Conservation (phyloP, 2,888 invertebrate genomes). For the Nudaria mundana region DNA sequence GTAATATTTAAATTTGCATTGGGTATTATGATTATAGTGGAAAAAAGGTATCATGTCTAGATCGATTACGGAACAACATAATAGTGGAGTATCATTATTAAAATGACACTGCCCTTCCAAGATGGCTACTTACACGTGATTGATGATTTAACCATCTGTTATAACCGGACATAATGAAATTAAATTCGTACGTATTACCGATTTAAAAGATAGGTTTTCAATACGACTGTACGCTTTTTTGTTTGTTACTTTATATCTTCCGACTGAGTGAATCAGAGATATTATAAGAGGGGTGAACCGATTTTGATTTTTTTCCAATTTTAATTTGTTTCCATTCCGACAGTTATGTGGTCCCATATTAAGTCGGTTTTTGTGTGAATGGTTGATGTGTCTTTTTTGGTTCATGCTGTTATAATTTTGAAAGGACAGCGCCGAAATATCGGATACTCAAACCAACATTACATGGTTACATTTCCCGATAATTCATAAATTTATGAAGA, state of each 20-base stretch:
- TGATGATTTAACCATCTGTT: constrained; percentile 40
- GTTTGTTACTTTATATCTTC: no score
- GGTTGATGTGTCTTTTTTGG: no score
- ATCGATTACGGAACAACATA: constrained; percentile 26
- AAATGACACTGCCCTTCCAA: constrained; percentile 36
- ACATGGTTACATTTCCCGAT: constrained; percentile 14
- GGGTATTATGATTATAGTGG: constrained; percentile 28
- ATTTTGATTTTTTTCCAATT: no score
- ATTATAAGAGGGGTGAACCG: no score
- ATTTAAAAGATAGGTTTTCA: no score
- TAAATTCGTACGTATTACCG: constrained; percentile 26
- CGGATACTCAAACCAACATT: no score
- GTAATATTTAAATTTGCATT: constrained; percentile 26
- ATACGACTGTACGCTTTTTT: no score
- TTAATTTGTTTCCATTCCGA: no score
- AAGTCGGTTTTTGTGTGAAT: no score
- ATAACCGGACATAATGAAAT: constrained; percentile 26
- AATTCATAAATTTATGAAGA: no score
- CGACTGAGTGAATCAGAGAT: no score
- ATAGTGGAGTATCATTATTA: constrained; percentile 38
- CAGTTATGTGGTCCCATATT: no score
- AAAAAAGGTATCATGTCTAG: constrained; percentile 35
- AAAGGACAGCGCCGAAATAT: constrained; percentile 13
- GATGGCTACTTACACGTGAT: constrained; percentile 34
- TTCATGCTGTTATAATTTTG: constrained; percentile 14